Evolutionary conservation across 1,140 invertebrate species (phyloP).

Genomic region (Nasonia longicornis): DNA sequence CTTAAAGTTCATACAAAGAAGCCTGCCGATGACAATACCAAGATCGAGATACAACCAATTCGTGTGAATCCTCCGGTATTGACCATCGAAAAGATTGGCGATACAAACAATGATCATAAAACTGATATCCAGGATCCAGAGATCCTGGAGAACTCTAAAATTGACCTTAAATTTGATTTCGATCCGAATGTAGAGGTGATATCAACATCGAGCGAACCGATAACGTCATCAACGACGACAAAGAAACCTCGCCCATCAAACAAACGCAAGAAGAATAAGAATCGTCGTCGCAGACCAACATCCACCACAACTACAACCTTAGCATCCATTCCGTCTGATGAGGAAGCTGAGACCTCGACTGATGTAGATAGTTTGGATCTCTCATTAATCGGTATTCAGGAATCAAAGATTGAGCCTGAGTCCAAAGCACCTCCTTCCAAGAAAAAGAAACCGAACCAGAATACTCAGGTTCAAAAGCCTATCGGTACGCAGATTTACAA

Average conservation of each 20-base stretch:
- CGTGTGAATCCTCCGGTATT: slow-evolving; percentile 59
- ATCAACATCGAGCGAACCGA: slow-evolving; percentile 38
- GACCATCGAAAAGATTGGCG: slow-evolving; percentile 57
- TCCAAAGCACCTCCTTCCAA: slow-evolving; percentile 66
- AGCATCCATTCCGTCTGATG: slow-evolving; percentile 58
- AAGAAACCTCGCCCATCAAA: slow-evolving; percentile 64
- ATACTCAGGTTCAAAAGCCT: slow-evolving; percentile 68
- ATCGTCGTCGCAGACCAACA: slow-evolving; percentile 69
- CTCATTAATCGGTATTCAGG: slow-evolving; percentile 54
- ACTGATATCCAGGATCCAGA: slow-evolving; percentile 40
- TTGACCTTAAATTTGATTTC: slow-evolving; percentile 60
- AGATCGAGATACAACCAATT: slow-evolving; percentile 58
- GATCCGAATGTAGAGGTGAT: slow-evolving; percentile 53
- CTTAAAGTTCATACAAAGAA: slow-evolving; percentile 59
- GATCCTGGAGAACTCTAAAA: slow-evolving; percentile 47
- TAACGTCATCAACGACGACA: slow-evolving; percentile 56
- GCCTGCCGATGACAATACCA: slow-evolving; percentile 54
- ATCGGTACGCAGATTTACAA: slow-evolving; percentile 82
- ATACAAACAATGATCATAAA: slow-evolving; percentile 16
- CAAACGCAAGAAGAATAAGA: slow-evolving; percentile 74
- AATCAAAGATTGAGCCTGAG: slow-evolving; percentile 65
- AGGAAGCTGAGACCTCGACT: slow-evolving; percentile 52
- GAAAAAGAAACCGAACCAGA: slow-evolving; percentile 62
- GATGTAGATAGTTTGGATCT: background rate
- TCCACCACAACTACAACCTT: slow-evolving; percentile 53